Evolutionary conservation across 2,888 invertebrate genomes (phyloP).

Genomic region (Hirtodrosophila confusa): DNA sequence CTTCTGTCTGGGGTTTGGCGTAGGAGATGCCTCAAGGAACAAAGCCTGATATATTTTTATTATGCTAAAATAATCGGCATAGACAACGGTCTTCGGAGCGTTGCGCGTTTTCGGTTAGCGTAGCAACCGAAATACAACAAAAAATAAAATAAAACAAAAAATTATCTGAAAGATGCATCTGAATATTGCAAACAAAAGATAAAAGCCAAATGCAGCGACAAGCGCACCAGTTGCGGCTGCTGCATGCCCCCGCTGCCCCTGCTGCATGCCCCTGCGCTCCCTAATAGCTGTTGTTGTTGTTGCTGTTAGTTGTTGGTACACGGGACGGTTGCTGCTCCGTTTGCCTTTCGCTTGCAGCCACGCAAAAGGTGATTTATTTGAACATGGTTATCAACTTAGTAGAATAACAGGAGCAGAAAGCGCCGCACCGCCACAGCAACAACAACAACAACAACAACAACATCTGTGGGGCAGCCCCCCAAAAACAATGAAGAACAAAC

Average conservation of each 20-base stretch:
- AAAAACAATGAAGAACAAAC: slow-evolving; percentile 78
- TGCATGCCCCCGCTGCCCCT: neutral
- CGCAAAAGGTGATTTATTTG: slow-evolving; percentile 83
- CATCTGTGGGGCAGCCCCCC: slow-evolving; percentile 33
- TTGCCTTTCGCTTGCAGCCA: slow-evolving; percentile 78
- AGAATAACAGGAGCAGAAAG: slow-evolving; percentile 82
- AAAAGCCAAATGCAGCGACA: slow-evolving; percentile 78
- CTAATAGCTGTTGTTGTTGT: slow-evolving; percentile 21
- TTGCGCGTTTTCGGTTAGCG: slow-evolving; percentile 60
- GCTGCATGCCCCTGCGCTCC: neutral
- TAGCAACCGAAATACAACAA: slow-evolving; percentile 40
- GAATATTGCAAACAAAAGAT: slow-evolving; percentile 81
- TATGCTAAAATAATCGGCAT: slow-evolving; percentile 79
- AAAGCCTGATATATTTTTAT: slow-evolving; percentile 75
- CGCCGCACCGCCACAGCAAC: slow-evolving; percentile 66
- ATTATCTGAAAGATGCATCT: slow-evolving; percentile 79
- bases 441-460: slow-evolving; percentile 28
- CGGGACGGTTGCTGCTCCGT: slow-evolving; percentile 45
- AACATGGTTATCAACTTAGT: slow-evolving; percentile 84
- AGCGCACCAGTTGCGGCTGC: slow-evolving; percentile 51
- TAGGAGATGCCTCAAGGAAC: slow-evolving; percentile 56
- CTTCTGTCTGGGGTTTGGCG: slow-evolving; percentile 11
- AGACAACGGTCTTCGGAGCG: slow-evolving; percentile 57
- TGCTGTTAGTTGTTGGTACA: slow-evolving; percentile 36
- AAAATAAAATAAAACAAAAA: slow-evolving; percentile 34